phyloP scores from a whole-genome alignment of 2,888 invertebrate species.

The Lasioglossum vierecki region DNA sequence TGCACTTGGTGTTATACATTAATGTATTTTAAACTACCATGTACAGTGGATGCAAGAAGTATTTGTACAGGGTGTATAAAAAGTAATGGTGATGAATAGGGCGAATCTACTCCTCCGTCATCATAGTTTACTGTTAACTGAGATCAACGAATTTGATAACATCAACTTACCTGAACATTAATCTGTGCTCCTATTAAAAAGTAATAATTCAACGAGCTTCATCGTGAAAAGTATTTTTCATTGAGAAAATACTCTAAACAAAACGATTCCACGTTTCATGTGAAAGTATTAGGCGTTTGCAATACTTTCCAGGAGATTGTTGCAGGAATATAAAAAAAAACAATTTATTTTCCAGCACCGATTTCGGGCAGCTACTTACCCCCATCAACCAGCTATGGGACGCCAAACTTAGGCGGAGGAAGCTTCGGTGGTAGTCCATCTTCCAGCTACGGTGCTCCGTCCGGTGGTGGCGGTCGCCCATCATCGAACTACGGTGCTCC shows the following conservation, averaged over 20 bases:
- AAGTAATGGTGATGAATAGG: too few species aligned
- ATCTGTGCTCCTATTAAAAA: not conserved
- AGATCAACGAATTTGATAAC: too few species aligned
- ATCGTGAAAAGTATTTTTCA: not conserved
- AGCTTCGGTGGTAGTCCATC: slow-evolving; percentile 72
- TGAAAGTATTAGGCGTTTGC: too few species aligned
- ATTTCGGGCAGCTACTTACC: slow-evolving; percentile 87
- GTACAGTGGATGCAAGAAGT: not conserved
- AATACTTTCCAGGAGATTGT: not conserved
- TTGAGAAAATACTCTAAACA: not conserved
- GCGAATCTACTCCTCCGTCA: too few species aligned
- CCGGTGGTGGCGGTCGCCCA: slow-evolving; percentile 73
- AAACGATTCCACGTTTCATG: not conserved
- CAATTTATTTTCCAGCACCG: slow-evolving; percentile 83
- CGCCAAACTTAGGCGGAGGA: slow-evolving; percentile 64
- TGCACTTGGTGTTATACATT: not conserved
- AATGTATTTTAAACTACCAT: not conserved
- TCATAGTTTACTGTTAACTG: too few species aligned
- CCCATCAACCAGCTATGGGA: slow-evolving; percentile 85
- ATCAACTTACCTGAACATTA: not conserved
- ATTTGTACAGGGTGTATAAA: not conserved
- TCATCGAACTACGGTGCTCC: slow-evolving; percentile 78
- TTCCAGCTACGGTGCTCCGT: slow-evolving; percentile 74
- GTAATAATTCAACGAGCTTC: not conserved
- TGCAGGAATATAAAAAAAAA: not conserved